Base-by-base conservation (phyloP, 2,888 invertebrate genomes). In the Leptopilina myrica region DNA sequence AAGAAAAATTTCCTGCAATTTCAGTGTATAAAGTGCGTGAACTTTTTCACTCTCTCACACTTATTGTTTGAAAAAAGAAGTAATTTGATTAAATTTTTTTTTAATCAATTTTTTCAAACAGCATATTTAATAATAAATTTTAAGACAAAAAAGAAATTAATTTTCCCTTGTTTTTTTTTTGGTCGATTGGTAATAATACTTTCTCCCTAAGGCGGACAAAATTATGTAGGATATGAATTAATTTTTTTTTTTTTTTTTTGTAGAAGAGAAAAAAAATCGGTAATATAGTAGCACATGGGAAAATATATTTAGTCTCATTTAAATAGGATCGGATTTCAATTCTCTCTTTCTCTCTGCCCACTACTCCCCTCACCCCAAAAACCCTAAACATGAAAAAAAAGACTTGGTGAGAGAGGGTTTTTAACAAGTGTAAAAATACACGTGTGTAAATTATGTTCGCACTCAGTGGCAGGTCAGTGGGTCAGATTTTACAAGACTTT, bases 391-490 rank as follows among this genome's bases (percentile, higher is more conserved):
- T 11, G 14, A 73, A 73, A 69, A 56, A 69, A 53, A 67, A 69
- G 1, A 56, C 11, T 14, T 6, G 7, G 67, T 12, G 2, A 80
- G 62, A 76, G 59, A 76, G 59, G 66, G 66, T 15, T 76, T 81
- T 46, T 64, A 67, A 49, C 49, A 56, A 78, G 76, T 80, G 77
- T 73, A 78, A 67, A 65, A 69, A 76, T 67, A 76, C 76, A 76
- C 62, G 76, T 75, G 78, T 77, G 77, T 81, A 76, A 78, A 73
- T 73, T 73, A 73, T 73, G 33, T 73, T 73, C 73, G 9, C 73
- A 73, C 56, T 82, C 80, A 78, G 83, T 64, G 87, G 62, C 84
- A 84, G 87, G 87, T 87, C 88, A 87, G 87, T 87, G 80, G 87
- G 87, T 87, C 87, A 86, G 78, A 73, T 26, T 81, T 85, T 84